Evolutionary conservation across 2,113 vertebrate species (phyloP).

Genomic region (Pardalotus punctatus): DNA sequence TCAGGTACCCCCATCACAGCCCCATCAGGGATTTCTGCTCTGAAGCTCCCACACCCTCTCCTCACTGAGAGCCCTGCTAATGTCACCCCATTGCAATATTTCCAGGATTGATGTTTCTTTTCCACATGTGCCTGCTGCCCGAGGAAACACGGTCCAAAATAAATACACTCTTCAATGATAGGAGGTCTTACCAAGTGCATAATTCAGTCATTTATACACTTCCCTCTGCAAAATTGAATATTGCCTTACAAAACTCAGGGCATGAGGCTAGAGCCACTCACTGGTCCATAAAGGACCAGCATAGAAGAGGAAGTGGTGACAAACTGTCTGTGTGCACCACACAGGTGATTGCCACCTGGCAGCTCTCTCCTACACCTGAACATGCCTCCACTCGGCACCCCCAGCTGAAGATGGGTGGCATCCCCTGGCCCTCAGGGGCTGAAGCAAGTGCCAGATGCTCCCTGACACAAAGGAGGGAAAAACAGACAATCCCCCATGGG

Average conservation of each 20-base stretch:
- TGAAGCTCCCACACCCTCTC: rapidly evolving
- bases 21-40: not conserved
- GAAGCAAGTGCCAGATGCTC: not conserved
- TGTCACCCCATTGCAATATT: not conserved
- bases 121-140: not conserved
- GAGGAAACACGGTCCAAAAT: not conserved
- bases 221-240: not conserved
- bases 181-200: not conserved
- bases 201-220: not conserved
- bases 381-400: rapidly evolving
- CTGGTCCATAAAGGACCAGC: not conserved
- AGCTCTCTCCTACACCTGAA: not conserved
- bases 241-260: not conserved
- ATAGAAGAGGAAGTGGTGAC: not conserved
- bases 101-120: not conserved
- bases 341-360: not conserved
- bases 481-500: rapidly evolving
- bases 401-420: rapidly evolving
- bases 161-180: not conserved
- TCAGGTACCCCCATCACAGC: not conserved
- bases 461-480: not conserved
- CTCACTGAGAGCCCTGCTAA: not conserved
- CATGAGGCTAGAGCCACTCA: not conserved
- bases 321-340: not conserved
- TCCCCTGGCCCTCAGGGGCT: rapidly evolving